Percentiles rank a stretch among this genome's conserved stretches.
phyloP scores from a whole-genome alignment of 30 jellyfish, hydroid and myxozoan species.

The Haliclystus octoradiatus region DNA sequence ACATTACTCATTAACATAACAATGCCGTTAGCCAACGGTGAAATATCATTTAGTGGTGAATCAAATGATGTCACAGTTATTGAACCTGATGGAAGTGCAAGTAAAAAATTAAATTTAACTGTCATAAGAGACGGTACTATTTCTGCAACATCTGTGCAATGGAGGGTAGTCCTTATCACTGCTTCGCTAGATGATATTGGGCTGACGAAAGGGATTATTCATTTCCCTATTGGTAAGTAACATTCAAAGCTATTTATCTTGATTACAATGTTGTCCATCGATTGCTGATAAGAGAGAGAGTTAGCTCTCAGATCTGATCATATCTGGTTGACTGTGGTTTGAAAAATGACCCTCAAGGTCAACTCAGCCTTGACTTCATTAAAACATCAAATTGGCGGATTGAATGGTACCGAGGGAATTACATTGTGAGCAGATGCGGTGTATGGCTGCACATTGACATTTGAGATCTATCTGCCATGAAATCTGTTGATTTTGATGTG shows the following conservation, averaged over 20 bases:
- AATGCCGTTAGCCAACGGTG: conserved; percentile 70
- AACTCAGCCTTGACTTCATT: too few relatives aligned
- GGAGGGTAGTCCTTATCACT: conserved; percentile 49
- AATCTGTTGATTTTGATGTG: too few relatives aligned
- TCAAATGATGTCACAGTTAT: conserved; percentile 34
- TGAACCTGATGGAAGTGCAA: conserved; percentile 38
- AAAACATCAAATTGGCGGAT: too few relatives aligned
- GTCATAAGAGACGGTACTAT: conserved; percentile 92
- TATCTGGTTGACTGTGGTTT: too few relatives aligned
- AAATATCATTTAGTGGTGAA: conserved; percentile 50
- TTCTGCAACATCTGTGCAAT: conserved; percentile 47
- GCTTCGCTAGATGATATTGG: conserved; percentile 39
- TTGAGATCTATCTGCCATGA: too few relatives aligned
- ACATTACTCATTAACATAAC: conserved; percentile 48
- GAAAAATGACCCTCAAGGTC: too few relatives aligned
- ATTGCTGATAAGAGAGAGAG: too few relatives aligned
- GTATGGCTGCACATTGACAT: too few relatives aligned
- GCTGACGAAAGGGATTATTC: conserved; percentile 51
- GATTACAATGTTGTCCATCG: too few relatives aligned
- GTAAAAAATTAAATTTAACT: conserved; percentile 8
- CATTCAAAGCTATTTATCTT: neutral
- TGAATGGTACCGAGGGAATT: too few relatives aligned
- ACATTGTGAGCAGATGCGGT: too few relatives aligned
- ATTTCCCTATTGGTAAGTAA: conserved; percentile 44
- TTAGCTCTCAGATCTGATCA: too few relatives aligned